Evolutionary conservation across 1,140 invertebrate species (phyloP).

Genomic region (Chlorops oryzae): DNA sequence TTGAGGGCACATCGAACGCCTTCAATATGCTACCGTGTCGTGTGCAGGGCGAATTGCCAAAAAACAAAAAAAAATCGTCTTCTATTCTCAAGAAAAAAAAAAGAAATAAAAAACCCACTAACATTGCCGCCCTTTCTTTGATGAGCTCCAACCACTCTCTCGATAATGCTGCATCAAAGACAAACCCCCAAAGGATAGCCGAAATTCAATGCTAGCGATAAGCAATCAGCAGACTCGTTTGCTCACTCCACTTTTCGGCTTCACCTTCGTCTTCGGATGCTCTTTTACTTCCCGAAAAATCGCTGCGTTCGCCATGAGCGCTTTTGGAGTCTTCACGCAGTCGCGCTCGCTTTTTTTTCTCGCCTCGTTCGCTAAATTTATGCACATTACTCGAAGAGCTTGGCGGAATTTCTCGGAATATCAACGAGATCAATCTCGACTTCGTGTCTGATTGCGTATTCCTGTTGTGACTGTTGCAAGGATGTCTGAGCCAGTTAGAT

Average conservation of each 20-base stretch:
- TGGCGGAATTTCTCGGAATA: slow-evolving; percentile 20
- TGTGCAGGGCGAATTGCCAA: too few relatives aligned
- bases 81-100: too few relatives aligned
- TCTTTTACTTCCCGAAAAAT: neutral
- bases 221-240: slow-evolving; percentile 16
- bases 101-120: too few relatives aligned
- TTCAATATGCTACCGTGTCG: too few relatives aligned
- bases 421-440: slow-evolving; percentile 18
- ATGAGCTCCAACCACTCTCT: too few relatives aligned
- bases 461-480: too few relatives aligned
- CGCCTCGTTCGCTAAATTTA: slow-evolving; percentile 16
- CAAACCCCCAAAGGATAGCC: too few relatives aligned
- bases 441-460: slow-evolving; percentile 19
- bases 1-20: too few relatives aligned
- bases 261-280: neutral
- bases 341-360: slow-evolving; percentile 8
- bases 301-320: neutral
- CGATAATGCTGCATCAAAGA: too few relatives aligned
- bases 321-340: neutral
- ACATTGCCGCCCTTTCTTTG: too few relatives aligned
- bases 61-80: too few relatives aligned
- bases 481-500: too few relatives aligned
- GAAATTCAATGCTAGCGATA: slow-evolving; percentile 11
- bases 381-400: slow-evolving; percentile 18
- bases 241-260: slow-evolving; percentile 11